These are phyloP conservation scores for Porites evermanni DNA, from an alignment of 92 coral and sea anemone genomes.

Conservation along the genomic window DNA sequence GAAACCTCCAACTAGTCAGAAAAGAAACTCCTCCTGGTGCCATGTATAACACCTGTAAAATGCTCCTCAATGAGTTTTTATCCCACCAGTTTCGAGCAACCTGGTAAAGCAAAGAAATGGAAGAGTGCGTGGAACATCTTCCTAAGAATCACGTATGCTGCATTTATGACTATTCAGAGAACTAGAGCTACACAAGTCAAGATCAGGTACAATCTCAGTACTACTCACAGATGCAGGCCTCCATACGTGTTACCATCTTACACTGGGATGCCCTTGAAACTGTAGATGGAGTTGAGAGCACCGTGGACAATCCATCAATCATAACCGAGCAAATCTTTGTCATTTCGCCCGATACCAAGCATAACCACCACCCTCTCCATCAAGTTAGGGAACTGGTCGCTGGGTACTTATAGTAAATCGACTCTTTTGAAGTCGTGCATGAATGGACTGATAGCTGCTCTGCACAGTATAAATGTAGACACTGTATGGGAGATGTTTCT, in stretches of 20 bases:
- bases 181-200: constrained; percentile 40
- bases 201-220: constrained; percentile 54
- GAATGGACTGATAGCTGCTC: constrained; percentile 70
- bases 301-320: constrained; percentile 18
- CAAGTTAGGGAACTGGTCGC: constrained; percentile 30
- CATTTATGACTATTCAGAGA: constrained; percentile 51
- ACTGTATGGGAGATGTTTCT: constrained; percentile 69
- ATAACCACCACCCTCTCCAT: constrained; percentile 66
- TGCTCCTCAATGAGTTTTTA: constrained; percentile 39
- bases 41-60: constrained; percentile 29
- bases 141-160: constrained; percentile 52
- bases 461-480: constrained; percentile 64
- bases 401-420: constrained; percentile 50
- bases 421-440: constrained; percentile 34
- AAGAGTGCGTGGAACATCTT: constrained; percentile 48
- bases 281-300: constrained; percentile 50
- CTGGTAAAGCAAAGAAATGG: constrained; percentile 71
- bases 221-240: constrained; percentile 50
- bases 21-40: constrained; percentile 32
- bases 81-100: constrained; percentile 76
- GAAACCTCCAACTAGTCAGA: constrained; percentile 35
- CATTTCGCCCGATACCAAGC: constrained; percentile 53
- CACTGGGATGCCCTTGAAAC: constrained; percentile 48
- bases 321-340: constrained; percentile 48
- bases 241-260: constrained; percentile 44